Conservation (phyloP, 2,888 invertebrate species). For the Orchesella flavescens region DNA sequence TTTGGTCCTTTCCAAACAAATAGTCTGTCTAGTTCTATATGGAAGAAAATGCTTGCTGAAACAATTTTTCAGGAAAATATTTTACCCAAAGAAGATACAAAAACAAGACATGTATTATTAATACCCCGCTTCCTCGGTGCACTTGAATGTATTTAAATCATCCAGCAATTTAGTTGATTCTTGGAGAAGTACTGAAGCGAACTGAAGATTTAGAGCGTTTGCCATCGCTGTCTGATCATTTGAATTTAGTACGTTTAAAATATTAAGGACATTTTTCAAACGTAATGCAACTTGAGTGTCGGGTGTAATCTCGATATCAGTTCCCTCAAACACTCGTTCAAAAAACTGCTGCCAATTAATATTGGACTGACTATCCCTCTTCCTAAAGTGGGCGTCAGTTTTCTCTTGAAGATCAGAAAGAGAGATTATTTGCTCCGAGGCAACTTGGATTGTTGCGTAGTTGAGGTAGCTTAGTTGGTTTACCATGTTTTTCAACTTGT, state of each 20-base stretch:
- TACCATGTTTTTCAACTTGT: conserved; percentile 33
- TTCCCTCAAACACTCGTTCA: conserved; percentile 42
- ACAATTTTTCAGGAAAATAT: conserved; percentile 2
- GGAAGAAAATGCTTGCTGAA: background rate
- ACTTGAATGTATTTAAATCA: conserved; percentile 42
- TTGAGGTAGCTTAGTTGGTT: conserved; percentile 9
- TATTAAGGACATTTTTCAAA: conserved; percentile 5
- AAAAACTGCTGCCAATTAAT: conserved; percentile 51
- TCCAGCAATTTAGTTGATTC: conserved; percentile 43
- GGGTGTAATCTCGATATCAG: conserved; percentile 30
- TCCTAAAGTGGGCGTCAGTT: conserved; percentile 10
- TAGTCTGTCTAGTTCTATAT: conserved; percentile 2
- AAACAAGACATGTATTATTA: too few species aligned
- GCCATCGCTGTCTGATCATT: conserved; percentile 4
- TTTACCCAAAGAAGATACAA: too few species aligned
- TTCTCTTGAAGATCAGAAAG: conserved; percentile 32
- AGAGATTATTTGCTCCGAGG: background rate
- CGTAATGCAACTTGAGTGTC: background rate
- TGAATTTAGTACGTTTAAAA: background rate
- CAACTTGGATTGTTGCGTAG: conserved; percentile 28
- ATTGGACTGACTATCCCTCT: too few species aligned
- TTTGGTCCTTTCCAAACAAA: conserved; percentile 17
- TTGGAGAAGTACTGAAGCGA: conserved; percentile 32
- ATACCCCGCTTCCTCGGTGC: conserved; percentile 41
- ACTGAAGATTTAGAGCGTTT: conserved; percentile 42